Evolutionary conservation across 1,140 invertebrate species (phyloP).

Genomic region (Drosophila orosa): DNA sequence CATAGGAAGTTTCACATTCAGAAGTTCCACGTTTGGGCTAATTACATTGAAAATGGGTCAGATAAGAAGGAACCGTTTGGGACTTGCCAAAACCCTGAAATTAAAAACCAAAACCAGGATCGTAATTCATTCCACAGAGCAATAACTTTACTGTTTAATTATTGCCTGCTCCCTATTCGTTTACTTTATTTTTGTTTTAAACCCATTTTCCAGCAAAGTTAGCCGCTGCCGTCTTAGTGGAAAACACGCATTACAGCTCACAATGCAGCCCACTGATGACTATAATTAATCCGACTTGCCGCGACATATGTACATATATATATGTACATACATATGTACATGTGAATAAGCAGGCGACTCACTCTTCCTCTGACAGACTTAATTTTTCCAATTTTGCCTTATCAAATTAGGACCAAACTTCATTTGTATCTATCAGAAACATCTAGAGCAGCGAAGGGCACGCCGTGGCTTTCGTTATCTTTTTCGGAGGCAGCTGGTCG

Average conservation of each 20-base stretch:
- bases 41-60: slow-evolving; percentile 9
- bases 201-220: slow-evolving; percentile 9
- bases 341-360: not conserved
- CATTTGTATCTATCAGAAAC: too few relatives aligned
- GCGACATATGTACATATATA: not conserved
- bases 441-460: too few relatives aligned
- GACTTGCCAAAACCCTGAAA: not conserved
- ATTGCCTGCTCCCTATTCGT: slow-evolving; percentile 1
- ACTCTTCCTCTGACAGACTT: slow-evolving; percentile 1
- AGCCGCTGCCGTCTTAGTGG: not conserved
- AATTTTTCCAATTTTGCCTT: slow-evolving; percentile 12
- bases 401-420: not conserved
- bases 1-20: not conserved
- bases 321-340: not conserved
- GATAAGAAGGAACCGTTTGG: slow-evolving; percentile 5
- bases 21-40: not conserved
- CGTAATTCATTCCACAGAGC: not conserved
- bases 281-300: slow-evolving; percentile 34
- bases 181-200: slow-evolving; percentile 3
- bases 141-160: not conserved
- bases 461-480: too few relatives aligned
- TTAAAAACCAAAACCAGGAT: not conserved
- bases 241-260: slow-evolving; percentile 22
- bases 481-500: too few relatives aligned
- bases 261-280: slow-evolving; percentile 33